phyloP scores from a whole-genome alignment of 2,888 invertebrate species.

The Nomada lathburiana region DNA sequence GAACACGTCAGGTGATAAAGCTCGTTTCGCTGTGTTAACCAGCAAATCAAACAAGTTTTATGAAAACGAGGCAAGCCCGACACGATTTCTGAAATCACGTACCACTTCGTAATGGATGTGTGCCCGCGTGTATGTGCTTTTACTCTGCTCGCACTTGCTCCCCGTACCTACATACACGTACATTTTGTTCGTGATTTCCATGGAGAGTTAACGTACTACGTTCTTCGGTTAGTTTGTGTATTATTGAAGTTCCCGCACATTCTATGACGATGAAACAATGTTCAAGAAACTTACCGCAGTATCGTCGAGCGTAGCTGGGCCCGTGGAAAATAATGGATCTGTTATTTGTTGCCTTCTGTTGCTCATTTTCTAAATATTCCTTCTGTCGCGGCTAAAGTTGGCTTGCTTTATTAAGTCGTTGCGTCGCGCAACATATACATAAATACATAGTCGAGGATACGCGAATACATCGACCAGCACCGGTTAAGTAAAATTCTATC shows the following conservation, averaged over 20 bases:
- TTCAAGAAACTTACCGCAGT: constrained; percentile 29
- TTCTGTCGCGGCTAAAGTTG: too few species aligned
- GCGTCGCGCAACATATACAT: too few species aligned
- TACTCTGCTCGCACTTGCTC: neutral
- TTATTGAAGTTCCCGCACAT: constrained; percentile 51
- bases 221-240: constrained; percentile 40
- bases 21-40: constrained; percentile 34
- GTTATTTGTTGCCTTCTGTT: neutral
- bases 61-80: constrained; percentile 19
- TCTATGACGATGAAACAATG: constrained; percentile 40
- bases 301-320: neutral
- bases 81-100: constrained; percentile 35
- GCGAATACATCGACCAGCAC: too few species aligned
- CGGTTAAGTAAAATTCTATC: too few species aligned
- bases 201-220: constrained; percentile 46
- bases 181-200: constrained; percentile 57
- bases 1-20: constrained; percentile 37
- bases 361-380: neutral
- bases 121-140: neutral
- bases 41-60: constrained; percentile 55
- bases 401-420: too few species aligned
- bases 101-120: constrained; percentile 16
- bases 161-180: constrained; percentile 13
- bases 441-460: too few species aligned
- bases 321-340: constrained; percentile 2